phyloP scores from a whole-genome alignment of 2,113 vertebrate species.

The Potamarius usumacintae region DNA sequence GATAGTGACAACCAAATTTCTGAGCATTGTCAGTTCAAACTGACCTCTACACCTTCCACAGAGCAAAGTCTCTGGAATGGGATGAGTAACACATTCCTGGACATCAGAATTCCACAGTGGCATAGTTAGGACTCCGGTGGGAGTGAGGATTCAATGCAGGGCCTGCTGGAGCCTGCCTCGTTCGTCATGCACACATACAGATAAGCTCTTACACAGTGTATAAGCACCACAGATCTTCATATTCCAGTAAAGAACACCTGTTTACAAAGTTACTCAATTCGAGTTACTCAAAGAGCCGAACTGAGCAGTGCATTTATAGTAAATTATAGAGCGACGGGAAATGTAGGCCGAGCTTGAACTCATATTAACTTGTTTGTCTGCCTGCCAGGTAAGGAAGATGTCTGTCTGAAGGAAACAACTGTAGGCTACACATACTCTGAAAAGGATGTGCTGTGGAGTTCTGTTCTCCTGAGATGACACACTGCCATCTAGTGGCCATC shows the following conservation, averaged over 20 bases:
- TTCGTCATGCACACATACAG: not conserved
- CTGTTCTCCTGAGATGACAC: constrained; percentile 8
- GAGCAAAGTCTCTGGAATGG: not conserved
- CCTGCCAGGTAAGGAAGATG: not conserved
- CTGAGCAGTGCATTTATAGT: not conserved
- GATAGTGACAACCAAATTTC: not conserved
- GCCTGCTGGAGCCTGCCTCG: constrained; percentile 15
- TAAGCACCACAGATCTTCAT: constrained; percentile 1
- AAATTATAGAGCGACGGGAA: not conserved
- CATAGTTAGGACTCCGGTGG: not conserved
- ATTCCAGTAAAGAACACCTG: not conserved
- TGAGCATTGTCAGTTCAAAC: not conserved
- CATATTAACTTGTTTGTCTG: not conserved
- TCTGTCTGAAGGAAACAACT: not conserved
- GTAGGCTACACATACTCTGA: not conserved
- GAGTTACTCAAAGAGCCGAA: not conserved
- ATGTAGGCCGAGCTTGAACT: not conserved
- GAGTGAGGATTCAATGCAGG: constrained; percentile 10
- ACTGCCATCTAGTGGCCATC: constrained; percentile 51
- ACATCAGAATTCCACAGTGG: constrained; percentile 22
- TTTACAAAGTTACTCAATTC: not conserved
- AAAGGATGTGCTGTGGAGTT: not conserved
- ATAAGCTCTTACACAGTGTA: not conserved
- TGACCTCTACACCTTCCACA: not conserved
- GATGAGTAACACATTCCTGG: constrained; percentile 19